phyloP scores from a whole-genome alignment of 2,888 invertebrate genomes.

The Hypolimnas misippus region DNA sequence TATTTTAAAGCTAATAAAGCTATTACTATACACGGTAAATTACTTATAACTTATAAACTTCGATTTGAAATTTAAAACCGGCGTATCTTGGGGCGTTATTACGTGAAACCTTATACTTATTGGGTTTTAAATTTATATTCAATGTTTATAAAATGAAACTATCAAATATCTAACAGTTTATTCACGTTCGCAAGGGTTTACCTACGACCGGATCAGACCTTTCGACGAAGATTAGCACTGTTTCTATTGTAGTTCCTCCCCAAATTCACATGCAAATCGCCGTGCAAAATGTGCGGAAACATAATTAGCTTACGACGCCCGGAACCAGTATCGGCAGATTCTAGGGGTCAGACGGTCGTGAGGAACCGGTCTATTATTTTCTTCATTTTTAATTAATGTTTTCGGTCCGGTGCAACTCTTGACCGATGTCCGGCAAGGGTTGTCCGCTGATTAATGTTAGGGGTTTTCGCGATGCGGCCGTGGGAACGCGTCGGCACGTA shows the following conservation, averaged over 20 bases:
- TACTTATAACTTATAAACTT: conserved; percentile 16
- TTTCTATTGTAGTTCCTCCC: conserved; percentile 68
- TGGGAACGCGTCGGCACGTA: conserved; percentile 69
- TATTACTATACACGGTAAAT: conserved; percentile 18
- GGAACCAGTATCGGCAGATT: conserved; percentile 50
- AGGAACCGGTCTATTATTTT: conserved; percentile 71
- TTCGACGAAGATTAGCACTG: conserved; percentile 64
- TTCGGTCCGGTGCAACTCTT: conserved; percentile 66
- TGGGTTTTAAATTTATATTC: conserved; percentile 57
- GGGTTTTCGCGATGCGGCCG: conserved; percentile 68
- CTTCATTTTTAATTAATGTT: conserved; percentile 79
- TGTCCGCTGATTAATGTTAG: conserved; percentile 51
- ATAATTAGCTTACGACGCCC: conserved; percentile 79
- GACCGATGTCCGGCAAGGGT: conserved; percentile 73
- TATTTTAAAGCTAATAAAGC: conserved; percentile 17
- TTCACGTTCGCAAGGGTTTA: conserved; percentile 48
- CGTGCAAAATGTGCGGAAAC: conserved; percentile 81
- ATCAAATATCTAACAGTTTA: conserved; percentile 75
- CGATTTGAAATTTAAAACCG: conserved; percentile 37
- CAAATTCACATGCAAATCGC: conserved; percentile 78
- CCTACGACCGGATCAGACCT: conserved; percentile 54
- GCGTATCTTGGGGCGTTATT: conserved; percentile 46
- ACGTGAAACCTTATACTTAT: conserved; percentile 69
- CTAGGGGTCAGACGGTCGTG: conserved; percentile 62
- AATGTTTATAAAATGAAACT: conserved; percentile 76